Percentiles rank a stretch among this genome's conserved stretches.
phyloP scores from a whole-genome alignment of 2,888 invertebrate species.

The Phoronis australis region DNA sequence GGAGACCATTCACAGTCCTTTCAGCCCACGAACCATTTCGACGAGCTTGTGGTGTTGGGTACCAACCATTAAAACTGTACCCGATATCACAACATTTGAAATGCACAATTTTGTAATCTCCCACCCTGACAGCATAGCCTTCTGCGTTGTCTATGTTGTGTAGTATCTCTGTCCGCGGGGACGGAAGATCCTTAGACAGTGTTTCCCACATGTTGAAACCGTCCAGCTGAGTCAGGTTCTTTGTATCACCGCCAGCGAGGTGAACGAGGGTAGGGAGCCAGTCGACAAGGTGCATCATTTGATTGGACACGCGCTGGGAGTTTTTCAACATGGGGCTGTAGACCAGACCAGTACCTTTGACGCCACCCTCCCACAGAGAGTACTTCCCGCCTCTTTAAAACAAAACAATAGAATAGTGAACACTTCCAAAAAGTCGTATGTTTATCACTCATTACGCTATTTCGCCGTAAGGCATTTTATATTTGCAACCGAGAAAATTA shows the following conservation, averaged over 20 bases:
- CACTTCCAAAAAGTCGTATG: constrained; percentile 64
- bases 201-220: constrained; percentile 71
- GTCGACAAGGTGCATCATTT: constrained; percentile 73
- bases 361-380: constrained; percentile 63
- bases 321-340: constrained; percentile 67
- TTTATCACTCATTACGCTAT: constrained; percentile 64
- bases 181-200: constrained; percentile 60
- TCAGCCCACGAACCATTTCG: no score
- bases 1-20: no score
- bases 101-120: constrained; percentile 17
- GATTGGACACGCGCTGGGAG: constrained; percentile 61
- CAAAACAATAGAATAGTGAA: constrained; percentile 51
- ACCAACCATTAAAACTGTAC: constrained; percentile 17
- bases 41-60: constrained; percentile 10
- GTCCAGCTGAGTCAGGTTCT: constrained; percentile 54
- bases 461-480: no score
- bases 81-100: constrained; percentile 2
- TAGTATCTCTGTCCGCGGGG: constrained; percentile 61
- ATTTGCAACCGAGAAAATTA: no score
- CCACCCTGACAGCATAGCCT: constrained; percentile 11
- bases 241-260: constrained; percentile 59
- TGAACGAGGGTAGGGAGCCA: constrained; percentile 78
- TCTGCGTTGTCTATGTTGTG: constrained; percentile 18
- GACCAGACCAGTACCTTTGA: constrained; percentile 69
- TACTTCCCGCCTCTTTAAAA: constrained; percentile 25